Percentiles rank a stretch among this genome's conserved stretches.
Evolutionary conservation across 2,797 vertebrate genomes (phyloP).

Genomic region (Lutra lutra): DNA sequence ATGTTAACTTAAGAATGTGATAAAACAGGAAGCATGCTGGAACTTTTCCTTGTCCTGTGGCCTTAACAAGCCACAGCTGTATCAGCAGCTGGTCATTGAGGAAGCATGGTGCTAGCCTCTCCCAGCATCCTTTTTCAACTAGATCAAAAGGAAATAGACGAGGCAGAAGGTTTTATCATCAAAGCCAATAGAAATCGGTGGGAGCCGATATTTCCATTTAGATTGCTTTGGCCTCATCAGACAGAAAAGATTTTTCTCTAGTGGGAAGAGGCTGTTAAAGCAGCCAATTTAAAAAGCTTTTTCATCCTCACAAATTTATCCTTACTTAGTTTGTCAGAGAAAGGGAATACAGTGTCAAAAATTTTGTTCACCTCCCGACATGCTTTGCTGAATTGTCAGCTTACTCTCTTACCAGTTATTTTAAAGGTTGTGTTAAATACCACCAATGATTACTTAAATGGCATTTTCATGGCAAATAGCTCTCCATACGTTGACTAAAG

Average conservation of each 20-base stretch:
- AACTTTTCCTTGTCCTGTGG: constrained; percentile 72
- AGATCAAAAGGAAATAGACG: constrained; percentile 84
- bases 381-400: constrained; percentile 44
- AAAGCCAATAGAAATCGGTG: constrained; percentile 80
- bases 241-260: constrained; percentile 82
- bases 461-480: background rate
- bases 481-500: background rate
- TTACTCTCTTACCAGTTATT: constrained; percentile 73
- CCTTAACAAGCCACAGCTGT: constrained; percentile 81
- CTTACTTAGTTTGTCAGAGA: constrained; percentile 81
- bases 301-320: constrained; percentile 83
- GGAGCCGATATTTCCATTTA: constrained; percentile 85
- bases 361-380: constrained; percentile 15
- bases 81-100: constrained; percentile 72
- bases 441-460: background rate
- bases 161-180: constrained; percentile 82
- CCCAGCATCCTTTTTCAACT: constrained; percentile 77
- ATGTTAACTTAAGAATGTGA: constrained; percentile 80
- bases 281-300: constrained; percentile 82
- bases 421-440: constrained; percentile 71
- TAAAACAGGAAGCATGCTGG: constrained; percentile 77
- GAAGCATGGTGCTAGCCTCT: constrained; percentile 62
- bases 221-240: constrained; percentile 86
- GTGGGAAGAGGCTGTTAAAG: constrained; percentile 83
- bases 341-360: constrained; percentile 79